These are phyloP conservation scores for Callipepla squamata DNA, from an alignment of 2,113 vertebrate species.

Conservation along the genomic window DNA sequence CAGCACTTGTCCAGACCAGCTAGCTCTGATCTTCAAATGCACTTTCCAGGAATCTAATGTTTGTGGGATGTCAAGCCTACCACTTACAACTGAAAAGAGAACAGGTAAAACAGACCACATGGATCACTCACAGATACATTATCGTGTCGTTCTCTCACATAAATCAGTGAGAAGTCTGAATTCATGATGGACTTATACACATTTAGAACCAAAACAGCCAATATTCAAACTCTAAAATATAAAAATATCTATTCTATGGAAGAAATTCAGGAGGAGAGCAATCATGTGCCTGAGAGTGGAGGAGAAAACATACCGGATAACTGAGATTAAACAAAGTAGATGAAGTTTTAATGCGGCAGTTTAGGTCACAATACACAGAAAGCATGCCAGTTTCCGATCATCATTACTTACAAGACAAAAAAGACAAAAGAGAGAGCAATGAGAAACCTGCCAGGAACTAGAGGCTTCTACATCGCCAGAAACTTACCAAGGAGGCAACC, in stretches of 20 bases:
- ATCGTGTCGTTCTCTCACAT: not conserved
- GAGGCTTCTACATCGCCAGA: not conserved
- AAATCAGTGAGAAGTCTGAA: not conserved
- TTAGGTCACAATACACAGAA: not conserved
- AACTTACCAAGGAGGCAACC: not conserved
- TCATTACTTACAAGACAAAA: not conserved
- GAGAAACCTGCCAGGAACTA: not conserved
- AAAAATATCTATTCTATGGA: not conserved
- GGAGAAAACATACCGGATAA: not conserved
- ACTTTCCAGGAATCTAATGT: slow-evolving; percentile 32
- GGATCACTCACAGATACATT: not conserved
- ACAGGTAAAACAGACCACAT: not conserved
- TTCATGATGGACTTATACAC: not conserved
- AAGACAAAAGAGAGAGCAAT: not conserved
- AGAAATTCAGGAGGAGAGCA: not conserved
- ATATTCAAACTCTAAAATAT: not conserved
- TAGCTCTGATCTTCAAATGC: not conserved
- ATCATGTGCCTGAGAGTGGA: fast-evolving
- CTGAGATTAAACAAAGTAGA: not conserved
- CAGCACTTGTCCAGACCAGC: slow-evolving; percentile 11
- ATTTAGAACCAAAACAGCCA: not conserved
- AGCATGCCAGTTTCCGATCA: not conserved
- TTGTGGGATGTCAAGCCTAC: not conserved
- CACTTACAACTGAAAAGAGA: not conserved
- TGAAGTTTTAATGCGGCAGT: not conserved